Conservation (phyloP, 2,113 vertebrate species). For the Eptesicus fuscus region DNA sequence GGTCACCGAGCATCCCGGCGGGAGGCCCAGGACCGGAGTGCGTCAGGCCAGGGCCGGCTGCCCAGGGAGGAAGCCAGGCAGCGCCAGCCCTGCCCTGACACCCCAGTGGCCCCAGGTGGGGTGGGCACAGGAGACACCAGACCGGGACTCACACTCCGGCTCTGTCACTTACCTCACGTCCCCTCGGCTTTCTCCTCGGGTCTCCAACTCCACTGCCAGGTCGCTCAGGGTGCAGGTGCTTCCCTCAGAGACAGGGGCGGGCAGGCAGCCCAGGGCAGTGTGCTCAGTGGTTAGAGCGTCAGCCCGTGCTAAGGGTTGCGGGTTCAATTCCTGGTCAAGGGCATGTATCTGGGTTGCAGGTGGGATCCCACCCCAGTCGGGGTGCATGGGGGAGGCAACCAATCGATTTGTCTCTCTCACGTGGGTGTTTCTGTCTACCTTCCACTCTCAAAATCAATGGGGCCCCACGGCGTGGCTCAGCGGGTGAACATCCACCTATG, state of each 20-base stretch:
- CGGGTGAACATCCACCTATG: background rate
- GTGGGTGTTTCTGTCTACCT: too few relatives aligned
- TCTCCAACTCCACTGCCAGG: accelerated
- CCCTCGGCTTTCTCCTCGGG: background rate
- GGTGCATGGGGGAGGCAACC: too few relatives aligned
- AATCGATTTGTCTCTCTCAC: too few relatives aligned
- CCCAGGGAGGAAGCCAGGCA: background rate
- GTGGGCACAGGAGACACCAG: background rate
- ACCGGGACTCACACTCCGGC: background rate
- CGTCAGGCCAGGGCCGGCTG: too few relatives aligned
- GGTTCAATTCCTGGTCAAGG: too few relatives aligned
- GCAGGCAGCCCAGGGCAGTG: background rate
- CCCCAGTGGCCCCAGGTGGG: background rate
- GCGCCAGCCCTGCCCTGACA: background rate
- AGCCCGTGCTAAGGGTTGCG: too few relatives aligned
- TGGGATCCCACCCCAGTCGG: too few relatives aligned
- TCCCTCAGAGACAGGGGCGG: background rate
- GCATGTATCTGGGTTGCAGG: too few relatives aligned
- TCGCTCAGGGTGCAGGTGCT: background rate
- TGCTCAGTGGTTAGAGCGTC: too few relatives aligned
- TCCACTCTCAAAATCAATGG: too few relatives aligned
- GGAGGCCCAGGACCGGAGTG: background rate
- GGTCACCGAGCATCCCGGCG: too few relatives aligned
- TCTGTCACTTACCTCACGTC: background rate
- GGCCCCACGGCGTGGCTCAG: background rate